Conservation (phyloP, 2,888 invertebrate species). For the Caenorhabditis imperialis region DNA sequence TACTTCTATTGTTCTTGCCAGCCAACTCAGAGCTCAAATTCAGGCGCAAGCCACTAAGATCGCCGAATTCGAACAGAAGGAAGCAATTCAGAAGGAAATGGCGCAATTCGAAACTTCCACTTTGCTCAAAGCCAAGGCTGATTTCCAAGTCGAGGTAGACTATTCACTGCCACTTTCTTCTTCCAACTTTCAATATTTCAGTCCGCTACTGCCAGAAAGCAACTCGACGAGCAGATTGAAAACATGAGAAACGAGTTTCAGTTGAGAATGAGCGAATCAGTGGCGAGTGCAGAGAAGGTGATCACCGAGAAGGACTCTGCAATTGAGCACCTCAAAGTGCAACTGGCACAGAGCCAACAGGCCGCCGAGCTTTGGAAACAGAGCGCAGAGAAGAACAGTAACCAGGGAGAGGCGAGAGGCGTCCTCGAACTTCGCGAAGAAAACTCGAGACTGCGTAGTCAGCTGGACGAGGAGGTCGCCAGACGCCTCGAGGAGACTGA, state of each 20-base stretch:
- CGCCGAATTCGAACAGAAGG: constrained; percentile 18
- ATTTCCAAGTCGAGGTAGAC: not conserved
- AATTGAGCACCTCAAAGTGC: constrained; percentile 41
- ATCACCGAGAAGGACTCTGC: constrained; percentile 22
- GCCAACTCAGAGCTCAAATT: constrained; percentile 29
- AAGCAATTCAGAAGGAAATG: constrained; percentile 5
- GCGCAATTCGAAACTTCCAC: constrained; percentile 5
- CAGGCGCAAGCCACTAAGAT: constrained; percentile 32
- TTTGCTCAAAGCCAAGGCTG: constrained; percentile 4
- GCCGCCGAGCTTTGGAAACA: constrained; percentile 47
- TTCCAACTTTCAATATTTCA: not conserved
- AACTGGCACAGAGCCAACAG: constrained; percentile 41
- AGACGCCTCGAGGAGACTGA: constrained; percentile 45
- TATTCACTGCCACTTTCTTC: not conserved
- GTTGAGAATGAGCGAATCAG: constrained; percentile 24
- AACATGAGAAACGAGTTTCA: constrained; percentile 16
- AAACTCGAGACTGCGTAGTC: constrained; percentile 42
- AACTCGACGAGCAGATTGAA: constrained; percentile 18
- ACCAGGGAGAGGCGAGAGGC: constrained; percentile 28
- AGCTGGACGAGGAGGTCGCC: constrained; percentile 52
- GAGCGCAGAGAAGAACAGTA: constrained; percentile 38
- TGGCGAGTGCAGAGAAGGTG: constrained; percentile 10
- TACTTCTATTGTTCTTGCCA: constrained; percentile 29
- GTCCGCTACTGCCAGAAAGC: not conserved
- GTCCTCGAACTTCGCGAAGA: constrained; percentile 41